phyloP scores from a whole-genome alignment of 1,140 invertebrate genomes.

The Platyscapa corneri region DNA sequence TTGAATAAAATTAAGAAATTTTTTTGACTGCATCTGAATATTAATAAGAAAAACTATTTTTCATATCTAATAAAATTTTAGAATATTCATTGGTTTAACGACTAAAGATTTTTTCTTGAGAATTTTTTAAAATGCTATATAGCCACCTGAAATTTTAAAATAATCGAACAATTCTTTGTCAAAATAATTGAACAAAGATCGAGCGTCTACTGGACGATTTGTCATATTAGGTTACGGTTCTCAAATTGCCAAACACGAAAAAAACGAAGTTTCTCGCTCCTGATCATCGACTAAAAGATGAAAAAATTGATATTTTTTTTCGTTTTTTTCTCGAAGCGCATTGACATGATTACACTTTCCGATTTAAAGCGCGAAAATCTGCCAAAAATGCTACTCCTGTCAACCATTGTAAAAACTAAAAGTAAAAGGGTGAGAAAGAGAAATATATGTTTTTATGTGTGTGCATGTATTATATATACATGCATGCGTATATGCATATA shows the following conservation, averaged over 20 bases:
- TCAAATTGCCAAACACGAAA: slow-evolving; percentile 41
- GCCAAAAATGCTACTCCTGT: slow-evolving; percentile 39
- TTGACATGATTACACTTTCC: background rate
- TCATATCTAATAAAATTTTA: background rate
- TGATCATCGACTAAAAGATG: background rate
- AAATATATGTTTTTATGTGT: too few species aligned
- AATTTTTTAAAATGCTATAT: slow-evolving; percentile 7
- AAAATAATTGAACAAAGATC: slow-evolving; percentile 18
- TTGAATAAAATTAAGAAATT: background rate
- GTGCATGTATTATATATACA: background rate
- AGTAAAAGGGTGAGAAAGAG: background rate
- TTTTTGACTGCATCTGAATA: background rate
- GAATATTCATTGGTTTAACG: background rate
- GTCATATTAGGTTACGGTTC: slow-evolving; percentile 23
- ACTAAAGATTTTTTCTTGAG: background rate
- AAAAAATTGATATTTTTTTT: slow-evolving; percentile 4
- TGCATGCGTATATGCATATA: too few species aligned
- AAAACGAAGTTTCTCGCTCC: background rate
- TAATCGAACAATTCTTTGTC: slow-evolving; percentile 22
- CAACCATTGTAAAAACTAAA: slow-evolving; percentile 21
- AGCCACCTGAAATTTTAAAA: slow-evolving; percentile 15
- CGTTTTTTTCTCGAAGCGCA: slow-evolving; percentile 2
- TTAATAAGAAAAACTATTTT: background rate
- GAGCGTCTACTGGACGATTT: background rate
- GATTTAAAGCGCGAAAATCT: slow-evolving; percentile 23